A percentile compares a stretch with the other conserved stretches of the same genome.
Conservation (phyloP, 2,797 vertebrate genomes). For the Ptychobarbus kaznakovi region DNA sequence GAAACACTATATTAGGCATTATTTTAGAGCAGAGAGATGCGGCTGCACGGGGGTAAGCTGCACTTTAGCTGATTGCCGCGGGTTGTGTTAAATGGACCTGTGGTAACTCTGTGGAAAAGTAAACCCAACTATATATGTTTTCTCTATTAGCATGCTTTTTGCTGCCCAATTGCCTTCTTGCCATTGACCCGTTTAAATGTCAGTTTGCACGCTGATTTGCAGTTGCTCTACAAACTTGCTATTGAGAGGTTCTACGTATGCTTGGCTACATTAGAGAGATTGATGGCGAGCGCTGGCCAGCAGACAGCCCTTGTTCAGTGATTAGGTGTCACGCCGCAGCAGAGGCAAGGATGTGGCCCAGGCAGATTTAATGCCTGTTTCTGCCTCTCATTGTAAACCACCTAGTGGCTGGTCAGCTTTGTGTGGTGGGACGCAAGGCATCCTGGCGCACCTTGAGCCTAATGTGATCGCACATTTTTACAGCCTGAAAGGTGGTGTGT, state of each 20-base stretch:
- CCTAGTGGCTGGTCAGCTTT: slow-evolving; percentile 61
- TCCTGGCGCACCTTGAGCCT: slow-evolving; percentile 26
- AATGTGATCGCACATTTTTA: slow-evolving; percentile 20
- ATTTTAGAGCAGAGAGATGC: slow-evolving; percentile 67
- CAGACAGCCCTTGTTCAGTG: slow-evolving; percentile 61
- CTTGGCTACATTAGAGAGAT: slow-evolving; percentile 54
- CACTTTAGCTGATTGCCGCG: slow-evolving; percentile 82
- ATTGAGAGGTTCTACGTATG: slow-evolving; percentile 38
- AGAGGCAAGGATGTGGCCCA: slow-evolving; percentile 22
- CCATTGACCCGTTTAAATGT: too few species aligned
- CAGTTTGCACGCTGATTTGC: too few species aligned
- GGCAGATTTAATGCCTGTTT: slow-evolving; percentile 58
- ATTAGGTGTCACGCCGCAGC: slow-evolving; percentile 64
- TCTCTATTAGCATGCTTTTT: too few species aligned
- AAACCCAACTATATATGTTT: too few species aligned
- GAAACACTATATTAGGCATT: slow-evolving; percentile 70
- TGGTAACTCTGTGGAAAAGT: slow-evolving; percentile 84
- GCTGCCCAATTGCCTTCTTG: too few species aligned
- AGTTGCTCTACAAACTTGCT: too few species aligned
- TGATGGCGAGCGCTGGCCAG: slow-evolving; percentile 62
- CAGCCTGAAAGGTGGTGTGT: slow-evolving; percentile 14
- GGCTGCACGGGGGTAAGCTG: slow-evolving; percentile 64
- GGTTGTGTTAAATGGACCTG: slow-evolving; percentile 94
- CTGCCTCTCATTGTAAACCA: slow-evolving; percentile 53
- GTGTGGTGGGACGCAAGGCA: slow-evolving; percentile 58